phyloP scores from a whole-genome alignment of 2,113 vertebrate genomes.

The Ivindomyrus marchei region DNA sequence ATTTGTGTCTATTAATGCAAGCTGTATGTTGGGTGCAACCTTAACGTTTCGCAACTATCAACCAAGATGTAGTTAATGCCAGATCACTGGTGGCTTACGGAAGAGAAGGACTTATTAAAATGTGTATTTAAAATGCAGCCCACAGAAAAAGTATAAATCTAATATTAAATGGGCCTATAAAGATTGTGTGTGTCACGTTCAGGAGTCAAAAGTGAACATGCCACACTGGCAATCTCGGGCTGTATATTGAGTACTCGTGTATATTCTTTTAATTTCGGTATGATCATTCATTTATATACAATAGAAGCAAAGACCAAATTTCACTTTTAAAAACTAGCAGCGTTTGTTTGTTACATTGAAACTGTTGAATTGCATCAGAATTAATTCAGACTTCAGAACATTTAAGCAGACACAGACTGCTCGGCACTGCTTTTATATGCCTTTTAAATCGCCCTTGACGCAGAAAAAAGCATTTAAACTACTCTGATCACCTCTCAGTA shows the following conservation, averaged over 20 bases:
- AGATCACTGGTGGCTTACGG: not conserved
- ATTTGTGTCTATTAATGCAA: not conserved
- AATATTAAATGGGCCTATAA: not conserved
- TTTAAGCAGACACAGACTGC: not conserved
- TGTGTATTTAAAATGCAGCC: not conserved
- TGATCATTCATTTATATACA: not conserved
- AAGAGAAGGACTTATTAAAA: not conserved
- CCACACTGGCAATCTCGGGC: not conserved
- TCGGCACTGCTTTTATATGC: not conserved
- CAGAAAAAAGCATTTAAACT: not conserved
- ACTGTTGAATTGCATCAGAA: not conserved
- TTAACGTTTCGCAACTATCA: not conserved
- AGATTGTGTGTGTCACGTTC: not conserved
- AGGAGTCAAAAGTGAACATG: not conserved
- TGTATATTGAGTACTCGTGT: not conserved
- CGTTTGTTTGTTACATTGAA: not conserved
- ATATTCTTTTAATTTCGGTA: not conserved
- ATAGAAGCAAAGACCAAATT: not conserved
- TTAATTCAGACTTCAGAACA: not conserved
- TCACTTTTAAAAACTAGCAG: not conserved
- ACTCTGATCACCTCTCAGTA: not conserved
- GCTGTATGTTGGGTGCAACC: not conserved
- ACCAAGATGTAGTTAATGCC: not conserved
- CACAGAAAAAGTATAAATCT: not conserved
- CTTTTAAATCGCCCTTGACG: not conserved